Evolutionary conservation across 2,113 vertebrate species (phyloP).

Genomic region (Ophiodon elongatus): DNA sequence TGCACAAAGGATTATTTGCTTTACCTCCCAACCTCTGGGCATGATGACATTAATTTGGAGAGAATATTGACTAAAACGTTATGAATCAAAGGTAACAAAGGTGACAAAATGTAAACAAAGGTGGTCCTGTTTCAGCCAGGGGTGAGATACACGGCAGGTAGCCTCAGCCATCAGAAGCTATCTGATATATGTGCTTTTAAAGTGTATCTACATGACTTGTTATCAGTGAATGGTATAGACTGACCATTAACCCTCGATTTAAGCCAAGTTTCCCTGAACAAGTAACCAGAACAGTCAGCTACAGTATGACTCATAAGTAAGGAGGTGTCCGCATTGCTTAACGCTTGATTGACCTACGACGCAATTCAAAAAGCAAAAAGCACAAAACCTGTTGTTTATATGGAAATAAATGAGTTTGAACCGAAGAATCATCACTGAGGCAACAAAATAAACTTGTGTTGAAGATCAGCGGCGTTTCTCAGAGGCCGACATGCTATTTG

Average conservation of each 20-base stretch:
- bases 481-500: slow-evolving; percentile 30
- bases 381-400: slow-evolving; percentile 6
- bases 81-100: slow-evolving; percentile 12
- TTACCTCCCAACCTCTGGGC: neutral
- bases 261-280: slow-evolving; percentile 17
- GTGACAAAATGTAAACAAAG: slow-evolving; percentile 1
- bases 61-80: neutral
- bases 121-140: neutral
- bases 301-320: slow-evolving; percentile 36
- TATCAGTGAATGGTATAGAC: slow-evolving; percentile 17
- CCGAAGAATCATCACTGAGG: neutral
- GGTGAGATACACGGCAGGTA: too few relatives aligned
- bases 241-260: slow-evolving; percentile 48
- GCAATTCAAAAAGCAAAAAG: slow-evolving; percentile 4
- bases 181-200: slow-evolving; percentile 19
- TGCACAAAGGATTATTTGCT: neutral
- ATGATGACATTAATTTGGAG: neutral
- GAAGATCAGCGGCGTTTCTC: neutral
- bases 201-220: slow-evolving; percentile 11
- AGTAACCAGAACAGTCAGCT: slow-evolving; percentile 22
- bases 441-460: neutral
- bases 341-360: slow-evolving; percentile 1
- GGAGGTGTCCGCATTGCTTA: slow-evolving; percentile 14
- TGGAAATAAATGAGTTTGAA: slow-evolving; percentile 8
- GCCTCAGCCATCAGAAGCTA: neutral